Percentiles rank a stretch among this genome's conserved stretches.
Evolutionary conservation across 2,797 vertebrate species (phyloP).

Genomic region (Sebastiscus albofasciatus): DNA sequence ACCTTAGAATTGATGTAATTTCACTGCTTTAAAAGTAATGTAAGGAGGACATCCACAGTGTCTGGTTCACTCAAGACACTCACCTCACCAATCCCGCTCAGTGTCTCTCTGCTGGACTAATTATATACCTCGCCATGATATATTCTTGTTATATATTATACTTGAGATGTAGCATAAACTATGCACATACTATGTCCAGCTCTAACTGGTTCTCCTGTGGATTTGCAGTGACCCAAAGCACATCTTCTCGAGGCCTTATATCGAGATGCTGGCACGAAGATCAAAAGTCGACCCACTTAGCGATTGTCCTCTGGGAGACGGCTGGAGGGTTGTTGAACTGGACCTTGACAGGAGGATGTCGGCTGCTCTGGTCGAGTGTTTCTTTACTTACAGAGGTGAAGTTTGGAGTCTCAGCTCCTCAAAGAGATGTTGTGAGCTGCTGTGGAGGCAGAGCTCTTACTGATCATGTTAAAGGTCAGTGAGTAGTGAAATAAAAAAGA

Average conservation of each 20-base stretch:
- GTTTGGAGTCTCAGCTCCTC: background rate
- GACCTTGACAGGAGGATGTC: slow-evolving; percentile 77
- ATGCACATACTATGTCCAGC: background rate
- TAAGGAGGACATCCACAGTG: no score
- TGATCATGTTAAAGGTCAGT: background rate
- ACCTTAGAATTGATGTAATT: no score
- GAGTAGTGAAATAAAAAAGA: background rate
- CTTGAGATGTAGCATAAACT: background rate
- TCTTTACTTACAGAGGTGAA: slow-evolving; percentile 78
- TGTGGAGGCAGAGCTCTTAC: background rate
- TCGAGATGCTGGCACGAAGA: slow-evolving; percentile 76
- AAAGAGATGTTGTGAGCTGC: background rate
- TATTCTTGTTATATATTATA: no score
- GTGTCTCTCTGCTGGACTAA: no score
- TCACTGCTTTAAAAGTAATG: no score
- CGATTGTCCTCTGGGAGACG: slow-evolving; percentile 56
- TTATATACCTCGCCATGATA: no score
- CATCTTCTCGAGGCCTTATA: slow-evolving; percentile 74
- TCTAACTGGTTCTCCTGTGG: background rate
- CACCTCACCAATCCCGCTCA: no score
- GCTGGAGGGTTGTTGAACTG: slow-evolving; percentile 73
- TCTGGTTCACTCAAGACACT: no score
- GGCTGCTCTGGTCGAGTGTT: slow-evolving; percentile 69
- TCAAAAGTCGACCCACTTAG: slow-evolving; percentile 78
- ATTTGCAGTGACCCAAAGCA: slow-evolving; percentile 76